A percentile compares a stretch with the other conserved stretches of the same genome.
phyloP scores from a whole-genome alignment of 2,888 invertebrate genomes.

The Scaptodrosophila latifasciaeformis region DNA sequence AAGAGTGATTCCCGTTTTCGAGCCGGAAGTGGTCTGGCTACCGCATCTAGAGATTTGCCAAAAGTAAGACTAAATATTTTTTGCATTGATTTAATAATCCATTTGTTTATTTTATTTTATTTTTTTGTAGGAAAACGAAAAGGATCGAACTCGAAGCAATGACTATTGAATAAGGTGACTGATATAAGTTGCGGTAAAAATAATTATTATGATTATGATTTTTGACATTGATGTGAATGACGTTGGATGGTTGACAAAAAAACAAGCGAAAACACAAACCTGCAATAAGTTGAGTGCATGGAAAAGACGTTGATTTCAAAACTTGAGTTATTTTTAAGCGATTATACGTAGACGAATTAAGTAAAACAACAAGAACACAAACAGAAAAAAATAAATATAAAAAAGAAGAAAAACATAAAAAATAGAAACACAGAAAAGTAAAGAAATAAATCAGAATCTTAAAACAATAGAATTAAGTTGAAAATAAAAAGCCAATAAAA shows the following conservation, averaged over 20 bases:
- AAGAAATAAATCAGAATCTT: constrained; percentile 11
- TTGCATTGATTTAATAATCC: not conserved
- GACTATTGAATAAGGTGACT: constrained; percentile 61
- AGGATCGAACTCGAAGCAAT: constrained; percentile 60
- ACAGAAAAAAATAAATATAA: too few relatives aligned
- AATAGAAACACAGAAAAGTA: constrained; percentile 13
- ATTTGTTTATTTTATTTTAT: too few relatives aligned
- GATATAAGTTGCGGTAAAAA: constrained; percentile 35
- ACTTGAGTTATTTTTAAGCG: constrained; percentile 48
- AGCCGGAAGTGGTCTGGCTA: constrained; percentile 37
- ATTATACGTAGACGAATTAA: constrained; percentile 40
- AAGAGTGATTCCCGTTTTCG: constrained; percentile 61
- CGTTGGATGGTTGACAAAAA: constrained; percentile 9
- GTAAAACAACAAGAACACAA: constrained; percentile 44
- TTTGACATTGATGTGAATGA: constrained; percentile 33
- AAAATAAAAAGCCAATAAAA: constrained; percentile 52
- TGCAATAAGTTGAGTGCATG: constrained; percentile 40
- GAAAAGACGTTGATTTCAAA: constrained; percentile 43
- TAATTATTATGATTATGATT: constrained; percentile 14
- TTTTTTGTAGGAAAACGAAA: constrained; percentile 62
- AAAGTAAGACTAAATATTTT: constrained; percentile 48
- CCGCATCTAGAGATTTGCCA: constrained; percentile 52
- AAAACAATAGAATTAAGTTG: constrained; percentile 42
- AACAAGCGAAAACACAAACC: constrained; percentile 1
- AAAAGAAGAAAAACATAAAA: not conserved